phyloP scores from a whole-genome alignment of 2,797 vertebrate species.

The Orestias chungarensis region DNA sequence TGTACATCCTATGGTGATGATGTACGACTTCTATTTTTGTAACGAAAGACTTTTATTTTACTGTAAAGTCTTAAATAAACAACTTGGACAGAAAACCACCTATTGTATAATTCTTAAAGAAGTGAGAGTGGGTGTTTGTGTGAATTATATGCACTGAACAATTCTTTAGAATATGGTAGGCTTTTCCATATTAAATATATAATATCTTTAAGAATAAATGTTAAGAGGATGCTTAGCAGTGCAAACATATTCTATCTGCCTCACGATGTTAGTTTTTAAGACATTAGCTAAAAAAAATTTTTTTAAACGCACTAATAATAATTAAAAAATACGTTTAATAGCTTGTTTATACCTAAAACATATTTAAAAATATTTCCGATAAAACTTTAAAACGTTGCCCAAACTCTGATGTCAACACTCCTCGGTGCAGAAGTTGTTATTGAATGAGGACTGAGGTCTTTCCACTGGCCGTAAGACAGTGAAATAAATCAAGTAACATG shows the following conservation, averaged over 20 bases:
- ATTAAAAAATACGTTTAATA: too few relatives aligned
- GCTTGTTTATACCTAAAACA: too few relatives aligned
- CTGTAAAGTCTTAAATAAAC: slow-evolving; percentile 85
- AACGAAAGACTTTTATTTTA: slow-evolving; percentile 77
- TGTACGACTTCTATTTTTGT: slow-evolving; percentile 82
- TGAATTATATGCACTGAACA: slow-evolving; percentile 2
- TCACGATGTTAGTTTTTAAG: too few relatives aligned
- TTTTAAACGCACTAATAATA: too few relatives aligned
- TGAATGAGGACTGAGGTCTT: too few relatives aligned
- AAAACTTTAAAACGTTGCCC: too few relatives aligned
- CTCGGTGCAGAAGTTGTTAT: too few relatives aligned
- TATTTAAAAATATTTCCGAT: too few relatives aligned
- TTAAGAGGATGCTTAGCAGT: background rate
- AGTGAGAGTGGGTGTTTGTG: slow-evolving; percentile 19
- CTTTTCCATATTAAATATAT: background rate
- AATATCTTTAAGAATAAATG: background rate
- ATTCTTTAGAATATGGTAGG: background rate
- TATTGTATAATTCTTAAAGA: slow-evolving; percentile 48
- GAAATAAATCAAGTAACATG: too few relatives aligned
- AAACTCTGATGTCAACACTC: too few relatives aligned
- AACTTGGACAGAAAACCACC: slow-evolving; percentile 74
- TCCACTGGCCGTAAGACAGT: too few relatives aligned
- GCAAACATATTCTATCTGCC: background rate
- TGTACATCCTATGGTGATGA: slow-evolving; percentile 80
- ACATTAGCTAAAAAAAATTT: background rate